phyloP scores from a whole-genome alignment of 2,797 vertebrate genomes.

The Sebastes hubbsi region DNA sequence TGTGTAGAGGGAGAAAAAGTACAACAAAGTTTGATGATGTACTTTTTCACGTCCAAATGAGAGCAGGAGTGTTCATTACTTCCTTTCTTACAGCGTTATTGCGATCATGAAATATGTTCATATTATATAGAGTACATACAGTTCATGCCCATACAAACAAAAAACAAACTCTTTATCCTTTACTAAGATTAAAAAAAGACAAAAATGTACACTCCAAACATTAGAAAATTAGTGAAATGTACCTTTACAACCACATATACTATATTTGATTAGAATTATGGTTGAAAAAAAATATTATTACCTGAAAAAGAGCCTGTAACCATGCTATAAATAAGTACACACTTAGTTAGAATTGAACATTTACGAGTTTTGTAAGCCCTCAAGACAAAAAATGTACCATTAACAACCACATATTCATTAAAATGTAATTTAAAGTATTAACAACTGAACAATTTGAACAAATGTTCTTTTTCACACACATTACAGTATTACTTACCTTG shows the following conservation, averaged over 20 bases:
- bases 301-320: not conserved
- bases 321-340: not conserved
- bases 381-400: not conserved
- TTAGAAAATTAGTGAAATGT: not conserved
- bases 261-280: not conserved
- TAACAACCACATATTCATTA: not conserved
- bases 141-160: not conserved
- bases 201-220: not conserved
- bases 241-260: not conserved
- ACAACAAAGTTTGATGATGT: conserved; percentile 1
- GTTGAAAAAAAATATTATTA: not conserved
- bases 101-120: conserved; percentile 10
- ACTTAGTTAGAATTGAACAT: not conserved
- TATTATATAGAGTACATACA: not conserved
- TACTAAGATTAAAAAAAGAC: not conserved
- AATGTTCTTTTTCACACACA: not conserved
- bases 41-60: not conserved
- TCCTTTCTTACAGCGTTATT: not conserved
- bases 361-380: not conserved
- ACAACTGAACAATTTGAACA: not conserved
- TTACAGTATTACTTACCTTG: not conserved
- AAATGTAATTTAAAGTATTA: not conserved
- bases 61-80: not conserved
- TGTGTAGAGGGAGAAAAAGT: not conserved
- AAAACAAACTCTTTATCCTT: not conserved